Percentiles rank a stretch among this genome's conserved stretches.
Conservation (phyloP, 2,113 vertebrate species). For the Synodontis membranacea region DNA sequence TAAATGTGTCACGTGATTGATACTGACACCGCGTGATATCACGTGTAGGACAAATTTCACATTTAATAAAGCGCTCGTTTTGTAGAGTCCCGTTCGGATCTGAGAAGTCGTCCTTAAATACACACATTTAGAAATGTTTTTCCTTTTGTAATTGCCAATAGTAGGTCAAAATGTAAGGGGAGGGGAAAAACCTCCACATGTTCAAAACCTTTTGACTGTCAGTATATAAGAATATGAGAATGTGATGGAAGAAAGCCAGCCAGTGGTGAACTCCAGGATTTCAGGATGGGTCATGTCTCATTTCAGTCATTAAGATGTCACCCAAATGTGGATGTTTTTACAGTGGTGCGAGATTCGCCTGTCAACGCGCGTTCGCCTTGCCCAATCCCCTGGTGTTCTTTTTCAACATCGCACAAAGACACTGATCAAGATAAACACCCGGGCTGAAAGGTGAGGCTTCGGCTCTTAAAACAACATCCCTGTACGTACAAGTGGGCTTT, state of each 20-base stretch:
- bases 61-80: not conserved
- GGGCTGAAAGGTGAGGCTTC: constrained; percentile 46
- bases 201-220: not conserved
- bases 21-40: not conserved
- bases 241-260: not conserved
- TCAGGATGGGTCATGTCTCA: constrained; percentile 7
- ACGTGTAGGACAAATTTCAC: not conserved
- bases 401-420: constrained; percentile 41
- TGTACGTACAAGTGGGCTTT: constrained; percentile 30
- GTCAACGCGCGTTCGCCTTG: constrained; percentile 33
- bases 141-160: not conserved
- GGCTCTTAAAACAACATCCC: constrained; percentile 58
- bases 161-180: not conserved
- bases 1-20: not conserved
- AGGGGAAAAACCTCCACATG: not conserved
- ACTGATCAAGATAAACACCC: constrained; percentile 41
- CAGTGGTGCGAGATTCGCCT: constrained; percentile 26
- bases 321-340: constrained; percentile 27
- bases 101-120: not conserved
- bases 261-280: not conserved
- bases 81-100: not conserved
- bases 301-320: constrained; percentile 34
- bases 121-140: not conserved
- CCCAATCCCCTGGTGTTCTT: constrained; percentile 31
- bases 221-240: not conserved